phyloP scores from a whole-genome alignment of 1,140 invertebrate genomes.

The Papilio machaon region DNA sequence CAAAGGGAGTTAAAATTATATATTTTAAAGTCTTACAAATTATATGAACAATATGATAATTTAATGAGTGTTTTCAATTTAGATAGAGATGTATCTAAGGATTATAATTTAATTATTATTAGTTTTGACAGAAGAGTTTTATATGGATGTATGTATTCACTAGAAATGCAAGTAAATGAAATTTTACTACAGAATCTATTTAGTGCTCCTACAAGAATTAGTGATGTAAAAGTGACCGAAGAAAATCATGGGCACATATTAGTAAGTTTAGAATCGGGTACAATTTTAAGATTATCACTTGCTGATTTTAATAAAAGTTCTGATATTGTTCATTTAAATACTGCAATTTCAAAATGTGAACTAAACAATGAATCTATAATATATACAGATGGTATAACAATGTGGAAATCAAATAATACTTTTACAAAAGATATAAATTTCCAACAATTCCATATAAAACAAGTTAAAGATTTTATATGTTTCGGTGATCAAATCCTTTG shows the following conservation, averaged over 20 bases:
- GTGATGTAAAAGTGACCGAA: conserved; percentile 51
- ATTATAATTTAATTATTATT: conserved; percentile 53
- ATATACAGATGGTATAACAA: conserved; percentile 63
- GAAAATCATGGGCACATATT: conserved; percentile 48
- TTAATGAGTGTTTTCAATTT: conserved; percentile 50
- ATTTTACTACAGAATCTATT: conserved; percentile 54
- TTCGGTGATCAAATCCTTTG: conserved; percentile 63
- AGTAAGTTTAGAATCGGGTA: conserved; percentile 59
- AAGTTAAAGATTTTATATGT: conserved; percentile 65
- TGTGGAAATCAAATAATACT: conserved; percentile 64
- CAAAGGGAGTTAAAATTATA: conserved; percentile 38
- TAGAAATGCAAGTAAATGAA: conserved; percentile 40
- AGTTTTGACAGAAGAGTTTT: conserved; percentile 61
- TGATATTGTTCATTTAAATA: conserved; percentile 62
- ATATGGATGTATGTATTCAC: conserved; percentile 54
- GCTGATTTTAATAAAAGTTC: conserved; percentile 40
- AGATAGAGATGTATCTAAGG: conserved; percentile 36
- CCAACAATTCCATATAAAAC: conserved; percentile 55
- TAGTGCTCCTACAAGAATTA: conserved; percentile 61
- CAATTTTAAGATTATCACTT: conserved; percentile 55
- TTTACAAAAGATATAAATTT: conserved; percentile 52
- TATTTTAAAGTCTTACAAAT: conserved; percentile 41
- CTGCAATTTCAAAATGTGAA: conserved; percentile 57
- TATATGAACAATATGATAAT: conserved; percentile 44
- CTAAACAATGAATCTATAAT: conserved; percentile 51